phyloP scores from a whole-genome alignment of 2,888 invertebrate species.

The Stramonita haemastoma region DNA sequence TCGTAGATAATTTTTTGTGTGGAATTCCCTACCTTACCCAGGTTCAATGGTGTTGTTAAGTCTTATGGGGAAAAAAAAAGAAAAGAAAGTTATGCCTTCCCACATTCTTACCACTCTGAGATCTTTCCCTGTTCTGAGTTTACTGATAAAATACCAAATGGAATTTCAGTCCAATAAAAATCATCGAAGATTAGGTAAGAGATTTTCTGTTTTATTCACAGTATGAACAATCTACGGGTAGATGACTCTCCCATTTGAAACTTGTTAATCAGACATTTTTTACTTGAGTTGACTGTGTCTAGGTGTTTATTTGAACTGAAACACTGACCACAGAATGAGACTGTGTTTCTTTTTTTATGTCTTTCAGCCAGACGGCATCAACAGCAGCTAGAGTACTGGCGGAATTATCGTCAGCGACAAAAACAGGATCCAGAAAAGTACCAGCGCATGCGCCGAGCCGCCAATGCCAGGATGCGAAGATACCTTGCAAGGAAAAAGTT shows the following conservation, averaged over 20 bases:
- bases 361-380: conserved; percentile 14
- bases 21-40: too few species aligned
- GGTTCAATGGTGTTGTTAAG: too few species aligned
- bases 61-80: too few species aligned
- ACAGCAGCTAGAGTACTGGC: conserved; percentile 29
- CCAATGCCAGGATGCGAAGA: conserved; percentile 29
- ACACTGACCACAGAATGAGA: background rate
- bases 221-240: background rate
- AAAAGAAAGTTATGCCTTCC: too few species aligned
- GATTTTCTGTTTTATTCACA: background rate
- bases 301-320: background rate
- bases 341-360: background rate
- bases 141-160: too few species aligned
- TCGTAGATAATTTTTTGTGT: too few species aligned
- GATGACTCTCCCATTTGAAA: too few species aligned
- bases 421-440: conserved; percentile 30
- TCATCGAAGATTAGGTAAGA: too few species aligned
- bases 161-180: too few species aligned
- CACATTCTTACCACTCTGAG: too few species aligned
- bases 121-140: too few species aligned
- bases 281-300: background rate
- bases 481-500: conserved; percentile 25
- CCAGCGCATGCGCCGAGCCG: conserved; percentile 32
- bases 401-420: conserved; percentile 19
- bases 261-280: too few species aligned